Base-by-base conservation (phyloP, 2,888 invertebrate species). In the Tineola bisselliella region DNA sequence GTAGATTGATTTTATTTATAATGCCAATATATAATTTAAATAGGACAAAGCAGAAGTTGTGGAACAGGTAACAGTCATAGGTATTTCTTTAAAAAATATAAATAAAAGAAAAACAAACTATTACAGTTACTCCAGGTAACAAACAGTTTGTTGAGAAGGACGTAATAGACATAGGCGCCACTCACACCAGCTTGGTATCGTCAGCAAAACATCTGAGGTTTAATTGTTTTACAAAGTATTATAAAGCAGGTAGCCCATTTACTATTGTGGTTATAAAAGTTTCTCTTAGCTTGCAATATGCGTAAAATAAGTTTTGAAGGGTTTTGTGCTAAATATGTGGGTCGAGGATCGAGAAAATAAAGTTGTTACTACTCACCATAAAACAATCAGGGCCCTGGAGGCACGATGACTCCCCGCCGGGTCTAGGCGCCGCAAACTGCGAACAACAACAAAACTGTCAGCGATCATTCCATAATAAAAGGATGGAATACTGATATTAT, bases 371-470 rank as follows among this genome's bases (percentile, higher is more conserved):
- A 88, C 90, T 90, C 78, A 91, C 91, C 91, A 91, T 91, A 83
- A 90, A 91, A 78, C 91, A 91, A 84, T 91, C 91, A 67, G 91
- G 90, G 75, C 90, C 90, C 79, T 91, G 91, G 78, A 91, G 86
- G 79, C 91, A 91, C 74, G 90, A 89, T 62, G 89, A 89, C 81
- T 90, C 90, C 77, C 90, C 90, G 74, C 89, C 83, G 69, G 89
- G 89, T 62, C 89, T 88, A 66, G 89, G 89, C 78, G 88, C 86
- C 71, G 90, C 89, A 70, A 91, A 91, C 91, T 91, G 89, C 72
- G 89, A 88, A 83, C 82, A 84, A 86, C 79, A 74, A 78, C 68
- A 70, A 59, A 59, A 59, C 38, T 33, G 48, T 48, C 48, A 15
- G 48, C 6, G 17, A 48, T 56, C 19, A 25, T 31, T 18, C 11